These are phyloP conservation scores for Eospalax fontanierii DNA, from an alignment of 2,797 vertebrate genomes.

Conservation along the genomic window DNA sequence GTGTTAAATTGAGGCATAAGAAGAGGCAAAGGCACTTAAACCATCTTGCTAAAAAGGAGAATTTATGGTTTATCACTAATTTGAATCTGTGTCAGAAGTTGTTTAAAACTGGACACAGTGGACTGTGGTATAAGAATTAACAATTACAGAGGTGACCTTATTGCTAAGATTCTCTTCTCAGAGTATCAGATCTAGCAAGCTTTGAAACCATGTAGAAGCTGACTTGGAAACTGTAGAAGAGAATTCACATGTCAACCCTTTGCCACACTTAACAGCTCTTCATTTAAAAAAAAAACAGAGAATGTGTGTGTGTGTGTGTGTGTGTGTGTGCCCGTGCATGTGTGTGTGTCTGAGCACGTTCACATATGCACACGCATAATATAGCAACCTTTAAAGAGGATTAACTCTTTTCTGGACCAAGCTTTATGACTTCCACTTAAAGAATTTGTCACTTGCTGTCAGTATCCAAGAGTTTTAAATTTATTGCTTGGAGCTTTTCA, in stretches of 20 bases:
- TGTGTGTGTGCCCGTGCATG: too few species aligned
- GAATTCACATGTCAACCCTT: not conserved
- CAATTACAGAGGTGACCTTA: not conserved
- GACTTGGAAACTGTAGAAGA: not conserved
- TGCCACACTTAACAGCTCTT: not conserved
- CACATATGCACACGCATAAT: not conserved
- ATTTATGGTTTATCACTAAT: not conserved
- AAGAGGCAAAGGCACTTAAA: not conserved
- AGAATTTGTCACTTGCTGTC: not conserved
- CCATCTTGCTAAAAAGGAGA: not conserved
- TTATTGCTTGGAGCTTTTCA: not conserved
- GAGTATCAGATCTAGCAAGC: not conserved
- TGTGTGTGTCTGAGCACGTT: too few species aligned
- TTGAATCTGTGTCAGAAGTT: not conserved
- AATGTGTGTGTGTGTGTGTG: too few species aligned
- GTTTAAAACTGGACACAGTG: not conserved
- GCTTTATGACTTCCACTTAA: not conserved
- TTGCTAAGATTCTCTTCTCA: not conserved
- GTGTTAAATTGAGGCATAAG: not conserved
- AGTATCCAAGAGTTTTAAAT: not conserved
- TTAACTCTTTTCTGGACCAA: not conserved
- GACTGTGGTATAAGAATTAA: not conserved
- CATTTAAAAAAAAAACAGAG: not conserved
- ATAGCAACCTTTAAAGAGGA: not conserved
- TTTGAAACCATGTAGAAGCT: not conserved